phyloP scores from a whole-genome alignment of 1,140 invertebrate genomes.

The Caenorhabditis brenneri region DNA sequence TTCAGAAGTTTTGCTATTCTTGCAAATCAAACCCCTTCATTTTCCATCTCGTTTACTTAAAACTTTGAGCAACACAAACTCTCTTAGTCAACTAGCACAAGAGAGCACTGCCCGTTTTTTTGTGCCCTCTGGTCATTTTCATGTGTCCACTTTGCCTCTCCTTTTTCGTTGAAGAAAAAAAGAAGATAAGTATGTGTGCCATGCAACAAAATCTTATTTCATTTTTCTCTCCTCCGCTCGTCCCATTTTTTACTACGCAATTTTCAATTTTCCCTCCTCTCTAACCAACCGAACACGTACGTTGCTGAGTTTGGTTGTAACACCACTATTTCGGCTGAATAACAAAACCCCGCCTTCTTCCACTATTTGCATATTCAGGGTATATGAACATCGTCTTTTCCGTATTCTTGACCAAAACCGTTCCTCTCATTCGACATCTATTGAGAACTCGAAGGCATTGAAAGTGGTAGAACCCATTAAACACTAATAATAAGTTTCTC shows the following conservation, averaged over 20 bases:
- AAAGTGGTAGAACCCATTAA: conserved; percentile 39
- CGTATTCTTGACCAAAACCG: conserved; percentile 19
- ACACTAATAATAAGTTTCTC: conserved; percentile 44
- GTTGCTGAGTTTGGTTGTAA: no score
- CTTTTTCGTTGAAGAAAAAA: not conserved
- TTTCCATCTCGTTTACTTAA: not conserved
- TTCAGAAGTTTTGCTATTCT: not conserved
- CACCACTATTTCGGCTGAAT: not conserved
- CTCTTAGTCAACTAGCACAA: conserved; percentile 7
- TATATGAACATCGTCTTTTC: not conserved
- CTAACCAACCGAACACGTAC: not conserved
- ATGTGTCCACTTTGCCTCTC: conserved; percentile 19
- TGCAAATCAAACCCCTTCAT: not conserved
- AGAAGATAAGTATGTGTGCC: conserved; percentile 33
- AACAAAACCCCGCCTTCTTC: not conserved
- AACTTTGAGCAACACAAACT: conserved; percentile 13
- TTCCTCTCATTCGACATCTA: not conserved
- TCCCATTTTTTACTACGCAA: conserved; percentile 21
- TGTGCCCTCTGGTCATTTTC: conserved; percentile 31
- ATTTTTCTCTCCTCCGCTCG: not conserved
- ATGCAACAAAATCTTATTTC: conserved; percentile 43
- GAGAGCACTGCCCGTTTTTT: not conserved
- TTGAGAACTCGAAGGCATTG: conserved; percentile 12
- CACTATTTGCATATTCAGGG: conserved; percentile 20
- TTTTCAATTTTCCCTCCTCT: not conserved